Evolutionary conservation across 2,797 vertebrate species (phyloP), one percentile per base, ranked within the genome.

Genomic region (Tapera naevia): DNA sequence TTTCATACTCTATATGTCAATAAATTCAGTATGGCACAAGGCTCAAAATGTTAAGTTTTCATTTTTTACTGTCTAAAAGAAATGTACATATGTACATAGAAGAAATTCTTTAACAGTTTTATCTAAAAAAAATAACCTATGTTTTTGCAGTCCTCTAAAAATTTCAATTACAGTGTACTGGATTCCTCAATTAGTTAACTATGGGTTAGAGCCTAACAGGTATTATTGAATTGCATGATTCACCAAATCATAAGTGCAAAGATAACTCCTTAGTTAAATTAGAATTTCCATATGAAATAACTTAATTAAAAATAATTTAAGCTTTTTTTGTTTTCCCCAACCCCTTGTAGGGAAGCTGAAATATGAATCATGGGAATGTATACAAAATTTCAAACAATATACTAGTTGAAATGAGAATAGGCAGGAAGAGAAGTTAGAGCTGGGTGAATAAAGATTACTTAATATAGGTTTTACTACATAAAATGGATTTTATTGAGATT

Each of bases 231-330:
- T 64, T 86, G 70, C 22, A 17, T 91, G 88, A 93, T 85, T 95
- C 88, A 92, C 39, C 35, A 74, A 32, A 80, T 94, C 93, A 71
- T 62, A 83, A 85, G 88, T 86, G 80, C 84, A 82, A 84, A 82
- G 80, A 43, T 61, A 89, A 69, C 51, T 84, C 39, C 72, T 61
- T 39, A 43, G 61, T 71, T 81, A 87, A 92, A 80, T 74, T 53
- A 82, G 37, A 11, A 65, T 86, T 94, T 94, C 74, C n/a, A 28
- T 95, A 41, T 88, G 87, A 85, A 95, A 91, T 89, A 75, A 86
- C 7, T 48, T 66, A 60, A 33, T 74, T 83, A 71, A 85, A 91
- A 81, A 81, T 78, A 66, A 39, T 82, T 32, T 33, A 39, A 54
- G n/a, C 2, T 35, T 39, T 71, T 71, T 84, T 28, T 12, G 13